Conservation (phyloP, 2,888 invertebrate species). For the Neoascia interrupta region DNA sequence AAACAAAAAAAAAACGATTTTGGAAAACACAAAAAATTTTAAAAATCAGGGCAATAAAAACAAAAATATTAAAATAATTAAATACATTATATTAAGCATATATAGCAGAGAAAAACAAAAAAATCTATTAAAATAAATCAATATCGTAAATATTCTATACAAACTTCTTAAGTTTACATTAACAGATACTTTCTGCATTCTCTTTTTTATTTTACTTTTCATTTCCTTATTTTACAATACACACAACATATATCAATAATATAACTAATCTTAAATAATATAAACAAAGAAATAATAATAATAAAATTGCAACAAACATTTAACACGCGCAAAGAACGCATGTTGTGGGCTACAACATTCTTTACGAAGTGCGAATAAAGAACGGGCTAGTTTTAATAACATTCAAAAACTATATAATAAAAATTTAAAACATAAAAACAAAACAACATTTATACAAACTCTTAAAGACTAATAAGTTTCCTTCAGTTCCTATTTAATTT, state of each 20-base stretch:
- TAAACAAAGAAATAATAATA: slow-evolving; percentile 6
- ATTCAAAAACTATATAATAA: slow-evolving; percentile 10
- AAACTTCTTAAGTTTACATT: slow-evolving; percentile 14
- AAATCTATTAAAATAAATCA: slow-evolving; percentile 12
- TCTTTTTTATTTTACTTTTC: background rate
- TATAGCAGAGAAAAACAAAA: slow-evolving; percentile 7
- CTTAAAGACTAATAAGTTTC: slow-evolving; percentile 41
- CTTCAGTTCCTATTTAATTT: slow-evolving; percentile 35
- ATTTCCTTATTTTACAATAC: slow-evolving; percentile 22
- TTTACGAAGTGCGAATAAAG: slow-evolving; percentile 29
- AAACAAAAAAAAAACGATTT: slow-evolving; percentile 28
- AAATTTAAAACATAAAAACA: background rate
- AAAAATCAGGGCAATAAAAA: slow-evolving; percentile 45
- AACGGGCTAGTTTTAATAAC: slow-evolving; percentile 63
- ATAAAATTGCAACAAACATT: slow-evolving; percentile 47
- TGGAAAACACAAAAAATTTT: slow-evolving; percentile 37
- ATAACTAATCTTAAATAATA: slow-evolving; percentile 20
- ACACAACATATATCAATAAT: slow-evolving; percentile 47
- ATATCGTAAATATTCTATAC: slow-evolving; percentile 10
- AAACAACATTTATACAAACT: slow-evolving; percentile 22
- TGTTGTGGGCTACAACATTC: slow-evolving; percentile 66
- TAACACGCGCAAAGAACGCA: slow-evolving; percentile 18
- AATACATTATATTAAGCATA: slow-evolving; percentile 33
- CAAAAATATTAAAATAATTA: slow-evolving; percentile 2
- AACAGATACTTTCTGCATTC: slow-evolving; percentile 1